Evolutionary conservation across 1,140 invertebrate genomes (phyloP).

Genomic region (Pseudomyrmex dendroicus): DNA sequence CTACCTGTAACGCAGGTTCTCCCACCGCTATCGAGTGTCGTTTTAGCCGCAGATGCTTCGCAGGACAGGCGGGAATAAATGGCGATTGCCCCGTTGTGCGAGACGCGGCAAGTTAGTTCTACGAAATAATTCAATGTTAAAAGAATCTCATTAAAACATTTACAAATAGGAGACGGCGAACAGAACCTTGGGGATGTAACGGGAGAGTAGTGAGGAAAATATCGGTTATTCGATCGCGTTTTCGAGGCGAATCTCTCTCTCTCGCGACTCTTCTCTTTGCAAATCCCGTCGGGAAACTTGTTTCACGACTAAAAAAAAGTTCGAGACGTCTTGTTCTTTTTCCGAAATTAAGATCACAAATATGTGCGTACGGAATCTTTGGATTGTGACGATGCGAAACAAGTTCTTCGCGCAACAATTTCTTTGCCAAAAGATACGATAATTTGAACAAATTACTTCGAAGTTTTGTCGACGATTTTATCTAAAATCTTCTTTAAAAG

Average conservation of each 20-base stretch:
- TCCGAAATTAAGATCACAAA: too few relatives aligned
- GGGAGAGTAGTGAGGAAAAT: background rate
- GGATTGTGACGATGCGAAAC: too few relatives aligned
- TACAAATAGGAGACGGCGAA: background rate
- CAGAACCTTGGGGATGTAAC: background rate
- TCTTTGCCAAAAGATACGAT: too few relatives aligned
- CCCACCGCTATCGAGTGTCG: slow-evolving; percentile 24
- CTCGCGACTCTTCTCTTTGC: too few relatives aligned
- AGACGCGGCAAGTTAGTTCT: background rate
- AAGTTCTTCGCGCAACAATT: too few relatives aligned
- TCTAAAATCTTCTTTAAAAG: too few relatives aligned
- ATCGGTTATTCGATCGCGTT: background rate
- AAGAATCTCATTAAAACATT: slow-evolving; percentile 14
- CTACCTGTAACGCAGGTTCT: slow-evolving; percentile 29
- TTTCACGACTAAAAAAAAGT: too few relatives aligned
- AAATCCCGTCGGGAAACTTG: too few relatives aligned
- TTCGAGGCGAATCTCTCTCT: background rate
- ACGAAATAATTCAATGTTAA: slow-evolving; percentile 37
- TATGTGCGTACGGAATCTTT: too few relatives aligned
- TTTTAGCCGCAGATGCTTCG: slow-evolving; percentile 24
- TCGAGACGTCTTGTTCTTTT: too few relatives aligned
- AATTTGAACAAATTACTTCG: too few relatives aligned
- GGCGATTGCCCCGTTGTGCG: slow-evolving; percentile 3
- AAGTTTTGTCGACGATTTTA: too few relatives aligned
- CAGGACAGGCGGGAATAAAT: slow-evolving; percentile 23